Evolutionary conservation across 2,888 invertebrate species (phyloP).

Genomic region (Lepetodrilus schrolli): DNA sequence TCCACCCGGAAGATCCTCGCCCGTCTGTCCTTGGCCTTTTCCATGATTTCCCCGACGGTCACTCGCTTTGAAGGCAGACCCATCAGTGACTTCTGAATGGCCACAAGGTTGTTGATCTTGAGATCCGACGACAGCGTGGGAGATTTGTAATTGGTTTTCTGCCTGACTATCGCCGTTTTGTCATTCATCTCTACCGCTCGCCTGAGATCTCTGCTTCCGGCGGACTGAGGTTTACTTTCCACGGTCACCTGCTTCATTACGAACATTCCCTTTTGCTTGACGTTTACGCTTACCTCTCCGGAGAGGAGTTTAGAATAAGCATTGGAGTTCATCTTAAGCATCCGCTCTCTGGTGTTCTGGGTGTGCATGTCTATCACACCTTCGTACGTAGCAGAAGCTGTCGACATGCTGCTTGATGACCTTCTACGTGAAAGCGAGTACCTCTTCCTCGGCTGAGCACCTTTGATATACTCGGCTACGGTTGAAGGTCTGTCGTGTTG

Average conservation of each 20-base stretch:
- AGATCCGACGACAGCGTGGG: conserved; percentile 59
- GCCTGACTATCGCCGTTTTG: conserved; percentile 54
- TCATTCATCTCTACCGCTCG: conserved; percentile 48
- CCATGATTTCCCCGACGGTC: conserved; percentile 57
- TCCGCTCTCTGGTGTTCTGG: conserved; percentile 38
- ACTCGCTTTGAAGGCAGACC: conserved; percentile 55
- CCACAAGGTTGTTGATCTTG: conserved; percentile 60
- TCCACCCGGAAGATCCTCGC: conserved; percentile 57
- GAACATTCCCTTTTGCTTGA: conserved; percentile 55
- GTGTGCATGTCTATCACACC: conserved; percentile 54
- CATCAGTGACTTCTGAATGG: conserved; percentile 57
- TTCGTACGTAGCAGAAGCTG: conserved; percentile 31
- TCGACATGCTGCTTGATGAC: neutral
- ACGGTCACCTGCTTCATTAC: conserved; percentile 50
- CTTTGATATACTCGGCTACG: neutral
- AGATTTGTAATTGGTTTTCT: conserved; percentile 48
- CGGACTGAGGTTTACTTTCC: conserved; percentile 37
- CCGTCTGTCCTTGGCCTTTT: conserved; percentile 53
- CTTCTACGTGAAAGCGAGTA: neutral
- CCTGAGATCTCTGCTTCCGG: conserved; percentile 30
- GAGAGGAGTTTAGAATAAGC: conserved; percentile 51
- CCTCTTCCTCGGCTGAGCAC: neutral
- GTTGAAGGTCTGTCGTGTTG: conserved; percentile 13
- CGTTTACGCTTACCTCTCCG: conserved; percentile 47
- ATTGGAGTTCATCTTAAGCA: conserved; percentile 41